Percentiles rank a stretch among this genome's conserved stretches.
phyloP scores from a whole-genome alignment of 2,113 vertebrate species.

The Platysternon megacephalum region DNA sequence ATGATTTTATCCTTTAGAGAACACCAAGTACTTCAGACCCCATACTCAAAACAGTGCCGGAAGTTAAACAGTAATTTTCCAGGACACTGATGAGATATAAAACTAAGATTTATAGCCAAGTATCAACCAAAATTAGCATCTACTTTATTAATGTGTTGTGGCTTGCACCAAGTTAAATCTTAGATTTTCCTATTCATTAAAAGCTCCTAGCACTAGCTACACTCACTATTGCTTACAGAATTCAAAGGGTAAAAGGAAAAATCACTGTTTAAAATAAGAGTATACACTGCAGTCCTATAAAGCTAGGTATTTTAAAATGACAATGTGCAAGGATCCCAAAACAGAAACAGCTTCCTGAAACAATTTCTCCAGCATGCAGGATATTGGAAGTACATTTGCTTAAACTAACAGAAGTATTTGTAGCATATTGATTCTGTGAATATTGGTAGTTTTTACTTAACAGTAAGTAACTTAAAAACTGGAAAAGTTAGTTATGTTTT shows the following conservation, averaged over 20 bases:
- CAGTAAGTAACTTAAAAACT: not conserved
- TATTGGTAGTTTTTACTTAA: not conserved
- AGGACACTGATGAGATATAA: not conserved
- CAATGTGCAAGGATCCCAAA: not conserved
- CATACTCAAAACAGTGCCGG: not conserved
- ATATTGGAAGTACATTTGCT: constrained; percentile 10
- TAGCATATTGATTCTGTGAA: not conserved
- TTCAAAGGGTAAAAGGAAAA: not conserved
- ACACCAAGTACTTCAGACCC: not conserved
- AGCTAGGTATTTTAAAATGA: not conserved
- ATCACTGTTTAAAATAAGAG: not conserved
- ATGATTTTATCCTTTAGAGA: not conserved
- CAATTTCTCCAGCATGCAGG: not conserved
- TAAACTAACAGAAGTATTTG: constrained; percentile 22
- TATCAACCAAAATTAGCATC: not conserved
- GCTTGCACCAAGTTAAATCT: not conserved
- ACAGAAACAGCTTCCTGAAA: constrained; percentile 22
- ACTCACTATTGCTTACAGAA: constrained; percentile 9
- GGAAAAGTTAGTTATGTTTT: not conserved
- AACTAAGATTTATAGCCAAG: constrained; percentile 7
- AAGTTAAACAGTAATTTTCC: not conserved
- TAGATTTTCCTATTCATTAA: not conserved
- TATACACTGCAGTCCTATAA: not conserved
- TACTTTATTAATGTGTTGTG: not conserved
- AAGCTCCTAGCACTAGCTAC: not conserved